These are phyloP conservation scores for Ectemnius continuus DNA, from an alignment of 2,888 invertebrate genomes.

Conservation along the genomic window DNA sequence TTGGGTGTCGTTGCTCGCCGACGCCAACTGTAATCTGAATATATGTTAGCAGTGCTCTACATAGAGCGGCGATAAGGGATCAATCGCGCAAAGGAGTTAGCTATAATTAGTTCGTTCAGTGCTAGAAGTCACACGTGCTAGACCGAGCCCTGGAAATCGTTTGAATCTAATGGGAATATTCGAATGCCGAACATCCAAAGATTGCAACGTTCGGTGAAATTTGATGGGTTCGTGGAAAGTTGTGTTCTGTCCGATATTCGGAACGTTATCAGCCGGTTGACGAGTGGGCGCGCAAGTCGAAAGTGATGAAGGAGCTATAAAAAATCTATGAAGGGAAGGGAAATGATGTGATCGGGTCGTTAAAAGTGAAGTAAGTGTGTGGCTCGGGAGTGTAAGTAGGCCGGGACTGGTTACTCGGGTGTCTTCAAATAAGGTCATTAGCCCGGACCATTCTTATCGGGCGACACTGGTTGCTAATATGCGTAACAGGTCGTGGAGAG, in stretches of 20 bases:
- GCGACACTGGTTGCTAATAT: conserved; percentile 35
- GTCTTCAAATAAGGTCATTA: conserved; percentile 35
- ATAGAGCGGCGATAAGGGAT: conserved; percentile 11
- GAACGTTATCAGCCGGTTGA: no score
- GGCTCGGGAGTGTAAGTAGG: no score
- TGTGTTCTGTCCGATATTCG: no score
- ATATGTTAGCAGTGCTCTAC: neutral
- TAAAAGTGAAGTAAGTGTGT: no score
- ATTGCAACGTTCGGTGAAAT: no score
- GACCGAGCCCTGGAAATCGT: neutral
- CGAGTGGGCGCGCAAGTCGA: no score
- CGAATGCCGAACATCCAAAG: no score
- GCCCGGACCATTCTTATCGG: conserved; percentile 35
- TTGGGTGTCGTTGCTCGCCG: neutral
- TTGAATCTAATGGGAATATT: no score
- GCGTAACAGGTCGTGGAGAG: conserved; percentile 19
- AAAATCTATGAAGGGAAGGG: no score
- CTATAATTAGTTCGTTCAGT: neutral
- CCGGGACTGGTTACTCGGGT: neutral
- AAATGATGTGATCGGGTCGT: no score
- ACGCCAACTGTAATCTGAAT: conserved; percentile 3
- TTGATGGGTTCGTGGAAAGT: no score
- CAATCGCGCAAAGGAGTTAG: conserved; percentile 3
- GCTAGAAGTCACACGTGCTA: conserved; percentile 2
- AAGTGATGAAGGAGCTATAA: no score